A percentile compares a stretch with the other conserved stretches of the same genome.
phyloP scores from a whole-genome alignment of 2,797 vertebrate genomes.

The Smutsia temminckii region DNA sequence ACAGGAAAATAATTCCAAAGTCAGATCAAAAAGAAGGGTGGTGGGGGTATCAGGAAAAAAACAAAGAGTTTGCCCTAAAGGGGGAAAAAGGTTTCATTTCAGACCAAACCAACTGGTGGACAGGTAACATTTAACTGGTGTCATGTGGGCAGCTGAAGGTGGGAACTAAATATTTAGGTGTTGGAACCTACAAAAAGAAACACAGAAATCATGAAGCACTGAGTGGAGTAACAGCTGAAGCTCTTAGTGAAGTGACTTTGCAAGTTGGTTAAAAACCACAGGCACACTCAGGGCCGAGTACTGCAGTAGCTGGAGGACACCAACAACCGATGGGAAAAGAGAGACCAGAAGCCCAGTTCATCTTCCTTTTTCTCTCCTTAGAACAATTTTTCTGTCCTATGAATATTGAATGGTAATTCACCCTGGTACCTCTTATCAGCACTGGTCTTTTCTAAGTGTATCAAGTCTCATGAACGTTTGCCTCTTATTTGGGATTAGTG shows the following conservation, averaged over 20 bases:
- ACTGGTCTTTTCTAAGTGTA: neutral
- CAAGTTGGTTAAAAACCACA: neutral
- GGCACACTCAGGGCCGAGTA: rapidly evolving
- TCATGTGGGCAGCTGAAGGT: neutral
- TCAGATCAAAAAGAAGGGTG: neutral
- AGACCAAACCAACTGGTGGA: neutral
- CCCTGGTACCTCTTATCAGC: neutral
- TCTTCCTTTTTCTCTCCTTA: neutral
- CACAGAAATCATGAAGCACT: neutral
- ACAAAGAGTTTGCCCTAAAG: neutral
- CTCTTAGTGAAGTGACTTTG: neutral
- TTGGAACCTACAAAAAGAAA: neutral
- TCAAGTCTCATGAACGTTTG: neutral
- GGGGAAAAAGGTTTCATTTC: neutral
- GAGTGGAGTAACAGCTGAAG: neutral
- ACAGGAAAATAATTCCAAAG: neutral
- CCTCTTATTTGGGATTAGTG: neutral
- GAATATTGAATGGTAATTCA: neutral
- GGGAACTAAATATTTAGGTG: neutral
- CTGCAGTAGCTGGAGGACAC: rapidly evolving
- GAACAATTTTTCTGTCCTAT: neutral
- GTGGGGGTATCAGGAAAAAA: neutral
- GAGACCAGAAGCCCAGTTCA: neutral
- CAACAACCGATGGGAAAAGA: neutral
- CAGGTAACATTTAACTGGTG: neutral